phyloP scores from a whole-genome alignment of 2,888 invertebrate genomes.

The Parnassius mnemosyne region DNA sequence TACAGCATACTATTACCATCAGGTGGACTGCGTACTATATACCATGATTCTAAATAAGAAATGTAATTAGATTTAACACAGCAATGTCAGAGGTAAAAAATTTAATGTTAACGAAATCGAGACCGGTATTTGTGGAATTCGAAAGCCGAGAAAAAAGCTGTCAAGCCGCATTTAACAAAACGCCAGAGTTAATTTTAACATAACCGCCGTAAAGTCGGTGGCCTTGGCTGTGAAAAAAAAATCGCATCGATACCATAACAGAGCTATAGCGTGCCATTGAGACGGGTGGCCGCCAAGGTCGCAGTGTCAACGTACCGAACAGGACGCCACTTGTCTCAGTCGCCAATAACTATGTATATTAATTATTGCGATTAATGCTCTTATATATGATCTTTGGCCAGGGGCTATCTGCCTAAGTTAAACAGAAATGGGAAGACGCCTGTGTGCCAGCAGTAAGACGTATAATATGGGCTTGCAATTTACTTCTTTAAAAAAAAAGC shows the following conservation, averaged over 20 bases:
- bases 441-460: too few species aligned
- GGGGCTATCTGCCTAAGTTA: too few species aligned
- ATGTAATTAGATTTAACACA: too few species aligned
- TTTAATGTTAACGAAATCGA: slow-evolving; percentile 17
- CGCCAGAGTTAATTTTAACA: slow-evolving; percentile 39
- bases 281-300: slow-evolving; percentile 66
- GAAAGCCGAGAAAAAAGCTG: slow-evolving; percentile 25
- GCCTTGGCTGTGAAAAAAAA: slow-evolving; percentile 63
- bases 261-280: slow-evolving; percentile 62
- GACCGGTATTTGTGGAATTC: slow-evolving; percentile 22
- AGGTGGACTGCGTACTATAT: too few species aligned
- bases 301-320: slow-evolving; percentile 68
- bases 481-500: too few species aligned
- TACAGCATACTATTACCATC: too few species aligned
- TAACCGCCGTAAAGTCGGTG: slow-evolving; percentile 48
- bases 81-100: slow-evolving; percentile 1
- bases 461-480: too few species aligned
- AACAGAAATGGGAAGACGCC: too few species aligned
- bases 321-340: slow-evolving; percentile 71
- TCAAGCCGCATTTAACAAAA: slow-evolving; percentile 33
- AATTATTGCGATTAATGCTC: slow-evolving; percentile 45
- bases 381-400: not conserved
- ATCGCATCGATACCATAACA: slow-evolving; percentile 50
- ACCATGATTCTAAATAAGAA: too few species aligned
- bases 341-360: slow-evolving; percentile 51